These are phyloP conservation scores for Drosophila falleni DNA, from an alignment of 2,888 invertebrate genomes.

Conservation along the genomic window DNA sequence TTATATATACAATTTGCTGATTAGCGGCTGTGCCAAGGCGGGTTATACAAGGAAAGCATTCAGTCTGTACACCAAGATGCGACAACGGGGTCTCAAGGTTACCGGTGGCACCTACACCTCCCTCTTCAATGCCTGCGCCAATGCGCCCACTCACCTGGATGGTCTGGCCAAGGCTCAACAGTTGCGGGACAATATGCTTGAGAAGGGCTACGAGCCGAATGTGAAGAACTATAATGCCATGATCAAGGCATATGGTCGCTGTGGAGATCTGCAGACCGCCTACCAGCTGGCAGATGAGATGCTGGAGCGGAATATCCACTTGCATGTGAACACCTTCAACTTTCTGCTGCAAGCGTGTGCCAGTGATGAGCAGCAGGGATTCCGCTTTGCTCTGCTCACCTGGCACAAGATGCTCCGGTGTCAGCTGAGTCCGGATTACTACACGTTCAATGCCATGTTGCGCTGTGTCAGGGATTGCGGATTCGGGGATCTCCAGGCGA, in stretches of 20 bases:
- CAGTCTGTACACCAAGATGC: slow-evolving; percentile 93
- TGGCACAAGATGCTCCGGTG: slow-evolving; percentile 92
- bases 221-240: slow-evolving; percentile 93
- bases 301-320: slow-evolving; percentile 86
- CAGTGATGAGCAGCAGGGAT: slow-evolving; percentile 91
- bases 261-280: slow-evolving; percentile 91
- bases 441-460: slow-evolving; percentile 92
- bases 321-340: slow-evolving; percentile 90
- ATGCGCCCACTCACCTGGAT: slow-evolving; percentile 89
- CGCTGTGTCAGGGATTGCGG: slow-evolving; percentile 93
- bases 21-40: slow-evolving; percentile 92
- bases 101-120: slow-evolving; percentile 92
- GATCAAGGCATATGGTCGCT: slow-evolving; percentile 96
- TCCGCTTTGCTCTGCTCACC: slow-evolving; percentile 88
- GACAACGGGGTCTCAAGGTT: slow-evolving; percentile 89
- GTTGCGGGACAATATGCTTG: slow-evolving; percentile 89
- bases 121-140: slow-evolving; percentile 95
- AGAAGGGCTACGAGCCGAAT: slow-evolving; percentile 90
- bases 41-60: slow-evolving; percentile 96
- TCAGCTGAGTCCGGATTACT: slow-evolving; percentile 89
- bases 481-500: slow-evolving; percentile 89
- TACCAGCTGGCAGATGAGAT: slow-evolving; percentile 95
- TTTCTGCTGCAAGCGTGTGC: slow-evolving; percentile 94
- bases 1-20: slow-evolving; percentile 93
- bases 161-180: slow-evolving; percentile 89